These are phyloP conservation scores for Pseudoips prasinana DNA, from an alignment of 2,888 invertebrate genomes.

Conservation along the genomic window DNA sequence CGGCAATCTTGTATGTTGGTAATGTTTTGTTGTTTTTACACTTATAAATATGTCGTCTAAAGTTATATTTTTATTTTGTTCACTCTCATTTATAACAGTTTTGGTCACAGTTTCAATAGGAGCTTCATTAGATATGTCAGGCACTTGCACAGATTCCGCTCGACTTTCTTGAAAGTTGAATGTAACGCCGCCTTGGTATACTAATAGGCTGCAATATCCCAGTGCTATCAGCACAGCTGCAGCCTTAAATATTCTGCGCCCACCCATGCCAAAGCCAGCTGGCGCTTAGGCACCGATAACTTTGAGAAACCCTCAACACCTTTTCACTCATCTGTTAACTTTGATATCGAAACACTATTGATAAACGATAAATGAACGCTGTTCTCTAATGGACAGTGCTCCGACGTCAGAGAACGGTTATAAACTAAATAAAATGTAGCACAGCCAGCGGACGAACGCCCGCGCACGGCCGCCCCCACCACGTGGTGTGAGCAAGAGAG, in stretches of 20 bases:
- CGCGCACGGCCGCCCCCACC: slow-evolving; percentile 71
- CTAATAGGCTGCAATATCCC: slow-evolving; percentile 83
- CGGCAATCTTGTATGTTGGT: slow-evolving; percentile 91
- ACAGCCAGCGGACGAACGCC: slow-evolving; percentile 72
- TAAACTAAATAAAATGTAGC: slow-evolving; percentile 82
- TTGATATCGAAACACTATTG: slow-evolving; percentile 61
- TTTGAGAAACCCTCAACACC: slow-evolving; percentile 53
- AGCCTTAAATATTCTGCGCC: slow-evolving; percentile 73
- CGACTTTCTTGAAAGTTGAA: slow-evolving; percentile 76
- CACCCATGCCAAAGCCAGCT: slow-evolving; percentile 68
- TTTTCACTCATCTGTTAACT: slow-evolving; percentile 76
- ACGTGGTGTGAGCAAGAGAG: slow-evolving; percentile 62
- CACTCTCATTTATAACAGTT: background rate
- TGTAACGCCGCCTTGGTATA: slow-evolving; percentile 82
- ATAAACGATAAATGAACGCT: slow-evolving; percentile 46
- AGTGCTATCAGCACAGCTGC: slow-evolving; percentile 77
- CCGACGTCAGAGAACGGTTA: slow-evolving; percentile 64
- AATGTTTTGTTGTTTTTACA: slow-evolving; percentile 96
- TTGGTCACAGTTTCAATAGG: background rate
- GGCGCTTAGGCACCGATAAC: slow-evolving; percentile 65
- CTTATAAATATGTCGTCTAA: slow-evolving; percentile 96
- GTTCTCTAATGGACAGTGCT: slow-evolving; percentile 38
- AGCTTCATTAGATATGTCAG: slow-evolving; percentile 72
- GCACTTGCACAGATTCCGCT: slow-evolving; percentile 65
- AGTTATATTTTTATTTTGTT: slow-evolving; percentile 81